Conservation (phyloP, 2,113 vertebrate species). For the Gopherus evgoodei region DNA sequence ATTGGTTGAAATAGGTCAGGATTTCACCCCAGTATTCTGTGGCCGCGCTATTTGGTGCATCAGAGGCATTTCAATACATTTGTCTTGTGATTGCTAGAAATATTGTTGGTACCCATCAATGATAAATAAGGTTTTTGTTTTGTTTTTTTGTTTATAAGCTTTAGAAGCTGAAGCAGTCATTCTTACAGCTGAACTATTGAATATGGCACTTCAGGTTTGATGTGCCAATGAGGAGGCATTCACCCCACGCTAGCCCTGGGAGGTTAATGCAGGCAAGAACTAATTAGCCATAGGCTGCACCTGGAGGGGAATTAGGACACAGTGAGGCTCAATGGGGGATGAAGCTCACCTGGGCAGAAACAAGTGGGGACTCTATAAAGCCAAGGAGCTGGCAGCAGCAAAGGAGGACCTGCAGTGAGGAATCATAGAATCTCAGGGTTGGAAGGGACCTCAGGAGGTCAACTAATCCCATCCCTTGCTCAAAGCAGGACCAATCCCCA, state of each 20-base stretch:
- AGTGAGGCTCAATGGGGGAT: neutral
- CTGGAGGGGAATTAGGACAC: neutral
- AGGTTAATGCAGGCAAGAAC: no score
- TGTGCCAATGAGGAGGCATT: neutral
- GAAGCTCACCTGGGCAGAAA: neutral
- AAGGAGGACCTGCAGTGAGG: no score
- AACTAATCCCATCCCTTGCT: no score
- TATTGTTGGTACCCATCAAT: neutral
- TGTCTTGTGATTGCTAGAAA: neutral
- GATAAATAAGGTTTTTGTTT: no score
- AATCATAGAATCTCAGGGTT: no score
- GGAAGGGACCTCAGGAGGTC: no score
- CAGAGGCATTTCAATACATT: neutral
- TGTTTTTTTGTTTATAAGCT: neutral
- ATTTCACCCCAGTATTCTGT: neutral
- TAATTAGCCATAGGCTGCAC: neutral
- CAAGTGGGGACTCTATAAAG: no score
- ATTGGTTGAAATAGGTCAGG: neutral
- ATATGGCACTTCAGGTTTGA: neutral
- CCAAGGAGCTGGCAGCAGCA: neutral
- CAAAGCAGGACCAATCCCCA: no score
- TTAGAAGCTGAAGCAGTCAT: neutral
- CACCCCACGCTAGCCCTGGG: neutral
- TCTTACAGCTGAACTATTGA: neutral
- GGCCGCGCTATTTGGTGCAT: neutral